Evolutionary conservation across 2,888 invertebrate genomes (phyloP), one percentile per base, ranked within the genome.

Genomic region (Drepanosiphum platanoidis): DNA sequence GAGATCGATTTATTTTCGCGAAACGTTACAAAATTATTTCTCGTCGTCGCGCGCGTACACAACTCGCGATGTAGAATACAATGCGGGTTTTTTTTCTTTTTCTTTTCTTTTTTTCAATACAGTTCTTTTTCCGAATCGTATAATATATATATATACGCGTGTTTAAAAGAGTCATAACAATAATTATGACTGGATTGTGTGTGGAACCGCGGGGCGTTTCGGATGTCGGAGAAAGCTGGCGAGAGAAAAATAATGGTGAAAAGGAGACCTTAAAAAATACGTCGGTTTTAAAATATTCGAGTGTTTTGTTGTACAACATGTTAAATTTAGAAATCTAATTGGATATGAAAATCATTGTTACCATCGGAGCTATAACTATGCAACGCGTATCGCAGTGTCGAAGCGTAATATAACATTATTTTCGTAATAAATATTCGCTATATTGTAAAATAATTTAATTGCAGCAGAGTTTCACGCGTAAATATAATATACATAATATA

Each of bases 271-370:
- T 78, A 78, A 39, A n/a, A 78, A 77, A 71, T 42, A 78, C 77
- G 30, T 22, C n/a, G 30, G 39, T 64, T 11, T 64, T 78, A 64
- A 64, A 36, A n/a, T n/a, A n/a, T 64, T 78, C 77, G 39, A 39
- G 22, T 18, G 7, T 39, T n/a, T 61, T 64, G 64, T 64, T 30
- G 27, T 30, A 64, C 18, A 64, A 64, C 18, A 64, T 64, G 30
- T 64, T 78, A 64, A 78, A 61, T 78, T 78, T 78, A 78, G 77
- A 78, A 78, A 64, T 78, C 39, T 78, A 78, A 78, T 78, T 42
- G 77, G 39, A 64, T 64, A 78, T 22, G 61, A 39, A 78, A 78
- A 78, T 39, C 0, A 30, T 30, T 64, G 34, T 64, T 58, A 58
- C 7, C 30, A 13, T 9, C n/a, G 15, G 15, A 34, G 13, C 3